These are phyloP conservation scores for Artibeus jamaicensis DNA, from an alignment of 2,797 vertebrate genomes.

Conservation along the genomic window DNA sequence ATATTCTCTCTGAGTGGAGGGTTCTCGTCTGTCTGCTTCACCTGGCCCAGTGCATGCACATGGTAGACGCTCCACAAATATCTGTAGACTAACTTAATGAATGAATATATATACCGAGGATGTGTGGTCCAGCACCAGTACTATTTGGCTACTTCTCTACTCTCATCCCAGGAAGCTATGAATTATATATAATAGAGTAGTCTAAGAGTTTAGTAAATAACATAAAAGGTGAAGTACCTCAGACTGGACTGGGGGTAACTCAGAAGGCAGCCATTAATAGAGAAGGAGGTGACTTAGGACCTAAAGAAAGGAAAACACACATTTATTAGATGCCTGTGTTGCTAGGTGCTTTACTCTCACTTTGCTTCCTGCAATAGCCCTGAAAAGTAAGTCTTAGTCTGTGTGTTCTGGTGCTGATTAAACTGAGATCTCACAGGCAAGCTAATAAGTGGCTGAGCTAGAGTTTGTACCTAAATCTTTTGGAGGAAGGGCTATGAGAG, in stretches of 20 bases:
- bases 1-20: background rate
- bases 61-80: background rate
- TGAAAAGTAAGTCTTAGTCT: background rate
- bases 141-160: background rate
- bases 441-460: conserved; percentile 28
- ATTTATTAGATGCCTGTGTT: background rate
- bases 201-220: background rate
- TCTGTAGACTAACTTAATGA: background rate
- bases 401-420: background rate
- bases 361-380: background rate
- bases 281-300: background rate
- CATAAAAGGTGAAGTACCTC: background rate
- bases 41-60: background rate
- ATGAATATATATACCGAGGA: background rate
- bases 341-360: background rate
- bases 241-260: background rate
- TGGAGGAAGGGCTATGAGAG: background rate
- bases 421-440: background rate
- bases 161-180: background rate
- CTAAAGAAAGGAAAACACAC: background rate
- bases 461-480: conserved; percentile 31
- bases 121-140: background rate
- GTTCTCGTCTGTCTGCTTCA: background rate
- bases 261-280: background rate
- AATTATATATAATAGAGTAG: background rate